Conservation (phyloP, 2,888 invertebrate species). For the Epirrita christyi region DNA sequence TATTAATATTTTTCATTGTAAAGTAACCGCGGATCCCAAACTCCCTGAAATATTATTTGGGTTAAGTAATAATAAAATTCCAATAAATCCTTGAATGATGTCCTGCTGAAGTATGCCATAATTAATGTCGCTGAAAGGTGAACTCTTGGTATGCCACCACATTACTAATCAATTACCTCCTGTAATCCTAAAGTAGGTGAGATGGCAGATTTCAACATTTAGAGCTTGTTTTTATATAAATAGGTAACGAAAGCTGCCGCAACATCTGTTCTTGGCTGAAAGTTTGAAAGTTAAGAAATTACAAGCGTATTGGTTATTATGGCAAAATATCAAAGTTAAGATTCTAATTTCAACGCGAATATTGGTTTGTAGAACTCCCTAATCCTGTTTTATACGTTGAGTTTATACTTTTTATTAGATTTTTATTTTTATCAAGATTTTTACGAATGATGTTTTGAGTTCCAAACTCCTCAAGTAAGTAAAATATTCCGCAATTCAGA, state of each 20-base stretch:
- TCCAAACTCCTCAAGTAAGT: conserved; percentile 1
- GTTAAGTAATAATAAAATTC: conserved; percentile 17
- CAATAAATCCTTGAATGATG: conserved; percentile 21
- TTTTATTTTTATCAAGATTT: neutral
- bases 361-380: conserved; percentile 8
- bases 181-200: conserved; percentile 1
- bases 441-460: conserved; percentile 3
- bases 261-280: conserved; percentile 36
- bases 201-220: conserved; percentile 10
- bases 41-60: neutral
- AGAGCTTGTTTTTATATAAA: conserved; percentile 15
- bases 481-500: neutral
- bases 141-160: conserved; percentile 8
- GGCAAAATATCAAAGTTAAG: conserved; percentile 27
- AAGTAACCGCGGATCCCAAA: too few species aligned
- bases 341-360: conserved; percentile 16
- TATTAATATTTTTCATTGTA: neutral
- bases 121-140: conserved; percentile 29
- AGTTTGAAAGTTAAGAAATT: conserved; percentile 31
- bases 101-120: conserved; percentile 27
- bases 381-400: too few species aligned
- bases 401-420: too few species aligned
- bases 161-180: conserved; percentile 16
- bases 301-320: conserved; percentile 32
- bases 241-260: conserved; percentile 34